These are phyloP conservation scores for Moxostoma hubbsi DNA, from an alignment of 2,797 vertebrate species.

Conservation along the genomic window DNA sequence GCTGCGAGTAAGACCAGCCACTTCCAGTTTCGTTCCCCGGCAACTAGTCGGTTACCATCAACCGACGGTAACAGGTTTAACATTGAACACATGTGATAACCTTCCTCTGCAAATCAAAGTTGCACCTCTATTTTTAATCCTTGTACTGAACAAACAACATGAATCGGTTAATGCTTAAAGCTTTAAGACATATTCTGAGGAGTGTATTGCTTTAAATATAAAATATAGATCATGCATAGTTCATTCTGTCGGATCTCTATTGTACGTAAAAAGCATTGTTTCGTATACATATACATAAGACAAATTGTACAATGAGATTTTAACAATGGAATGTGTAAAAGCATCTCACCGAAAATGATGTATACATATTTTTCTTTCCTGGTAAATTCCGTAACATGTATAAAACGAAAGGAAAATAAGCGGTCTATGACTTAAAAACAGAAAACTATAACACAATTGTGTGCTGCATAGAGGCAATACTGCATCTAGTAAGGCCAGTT, in stretches of 20 bases:
- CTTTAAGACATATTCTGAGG: conserved; percentile 40
- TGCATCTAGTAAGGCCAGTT: conserved; percentile 65
- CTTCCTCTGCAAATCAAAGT: background rate
- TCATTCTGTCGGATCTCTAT: conserved; percentile 62
- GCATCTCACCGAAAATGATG: conserved; percentile 71
- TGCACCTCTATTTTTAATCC: background rate
- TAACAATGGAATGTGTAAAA: conserved; percentile 68
- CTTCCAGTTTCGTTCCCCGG: conserved; percentile 57
- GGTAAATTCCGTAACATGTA: conserved; percentile 61
- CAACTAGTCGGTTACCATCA: conserved; percentile 14
- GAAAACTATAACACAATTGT: conserved; percentile 63
- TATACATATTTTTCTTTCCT: conserved; percentile 65
- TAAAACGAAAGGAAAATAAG: conserved; percentile 61
- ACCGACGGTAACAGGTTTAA: background rate
- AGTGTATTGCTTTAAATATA: conserved; percentile 55
- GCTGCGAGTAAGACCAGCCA: conserved; percentile 45
- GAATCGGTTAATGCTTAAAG: conserved; percentile 44
- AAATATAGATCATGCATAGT: conserved; percentile 63
- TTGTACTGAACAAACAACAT: conserved; percentile 13
- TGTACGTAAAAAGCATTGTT: conserved; percentile 69
- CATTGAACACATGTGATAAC: too few species aligned
- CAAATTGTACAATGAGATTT: conserved; percentile 76
- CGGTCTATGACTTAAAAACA: conserved; percentile 42
- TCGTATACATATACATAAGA: conserved; percentile 72
- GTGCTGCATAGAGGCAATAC: conserved; percentile 72